These are phyloP conservation scores for Oncorhynchus nerka DNA, from an alignment of 2,113 vertebrate genomes.

Conservation along the genomic window DNA sequence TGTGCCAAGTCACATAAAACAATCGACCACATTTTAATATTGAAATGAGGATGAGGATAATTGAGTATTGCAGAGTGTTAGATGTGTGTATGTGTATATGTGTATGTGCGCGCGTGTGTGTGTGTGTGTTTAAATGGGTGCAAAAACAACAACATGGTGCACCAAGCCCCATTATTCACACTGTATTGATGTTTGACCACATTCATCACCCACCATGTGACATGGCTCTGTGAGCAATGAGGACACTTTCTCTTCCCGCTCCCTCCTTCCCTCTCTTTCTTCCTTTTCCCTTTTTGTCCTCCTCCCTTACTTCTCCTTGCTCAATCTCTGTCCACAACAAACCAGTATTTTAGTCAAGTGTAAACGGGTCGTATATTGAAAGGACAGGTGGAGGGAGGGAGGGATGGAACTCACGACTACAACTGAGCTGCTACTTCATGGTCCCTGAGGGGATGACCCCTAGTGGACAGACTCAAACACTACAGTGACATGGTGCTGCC, in stretches of 20 bases:
- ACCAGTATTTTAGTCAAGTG: neutral
- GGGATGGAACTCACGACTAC: no score
- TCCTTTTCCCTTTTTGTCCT: neutral
- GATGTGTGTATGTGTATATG: neutral
- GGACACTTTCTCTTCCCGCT: conserved; percentile 18
- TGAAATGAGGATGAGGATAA: conserved; percentile 46
- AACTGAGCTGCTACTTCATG: no score
- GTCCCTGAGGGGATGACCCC: neutral
- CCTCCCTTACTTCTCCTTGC: neutral
- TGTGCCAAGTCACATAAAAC: conserved; percentile 70
- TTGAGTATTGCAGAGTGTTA: neutral
- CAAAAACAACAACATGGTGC: no score
- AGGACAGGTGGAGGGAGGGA: neutral
- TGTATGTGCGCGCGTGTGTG: conserved; percentile 12
- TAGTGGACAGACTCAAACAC: conserved; percentile 23
- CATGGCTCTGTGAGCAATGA: conserved; percentile 28
- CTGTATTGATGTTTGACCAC: conserved; percentile 52
- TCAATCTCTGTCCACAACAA: neutral
- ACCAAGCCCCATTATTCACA: conserved; percentile 46
- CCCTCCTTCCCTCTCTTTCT: conserved; percentile 3
- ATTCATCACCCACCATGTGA: conserved; percentile 50
- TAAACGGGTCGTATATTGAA: neutral
- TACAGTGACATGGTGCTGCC: neutral
- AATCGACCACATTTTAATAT: conserved; percentile 70
- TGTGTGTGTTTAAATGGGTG: conserved; percentile 23